Evolutionary conservation across 2,113 vertebrate genomes (phyloP), one percentile per base, ranked within the genome.

Genomic region (Chelonoidis abingdonii): DNA sequence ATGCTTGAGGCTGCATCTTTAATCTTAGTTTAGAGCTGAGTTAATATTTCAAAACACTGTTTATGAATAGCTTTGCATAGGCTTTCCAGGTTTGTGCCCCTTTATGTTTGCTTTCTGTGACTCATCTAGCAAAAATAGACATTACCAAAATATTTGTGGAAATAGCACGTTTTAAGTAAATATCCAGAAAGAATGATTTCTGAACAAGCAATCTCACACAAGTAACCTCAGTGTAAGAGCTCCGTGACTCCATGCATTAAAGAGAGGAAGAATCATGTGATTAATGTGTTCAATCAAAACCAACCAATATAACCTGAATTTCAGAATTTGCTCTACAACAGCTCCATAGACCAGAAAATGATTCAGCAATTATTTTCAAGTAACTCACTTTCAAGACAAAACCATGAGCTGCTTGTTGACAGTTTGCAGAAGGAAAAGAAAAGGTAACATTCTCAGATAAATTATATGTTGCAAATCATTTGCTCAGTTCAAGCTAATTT

Each of bases 321-420:
- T 57, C 65, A 87, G 89, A 81, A 90, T 91, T 72, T 8, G 95
- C 38, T 95, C 90, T 75, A 91, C 9, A 4, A 44, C 75, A 25
- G 54, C 72, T 76, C 83, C 89, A 47, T 79, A 97, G 90, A 90
- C 94, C 90, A 94, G 93, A 94, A 95, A 76, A 76, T 24, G 27
- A 76, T 47, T 94, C 94, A 92, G 86, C 54, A 94, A 96, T 93
- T 53, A 16, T 92, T 83, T 87, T 54, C 1, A 0, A 92, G 89
- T 0, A 89, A 69, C 82, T 89, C 76, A 94, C 41, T 56, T 82
- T 72, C 80, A 93, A 56, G 65, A 86, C 92, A 94, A 44, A 50
- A 96, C 88, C 78, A 89, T 65, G 86, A 95, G 69, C 41, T 24
- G 59, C 75, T 65, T 86, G 41, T 56, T 47, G 41, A 5, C 11